Evolutionary conservation across 2,888 invertebrate genomes (phyloP).

Genomic region (Metallyticus violacea): DNA sequence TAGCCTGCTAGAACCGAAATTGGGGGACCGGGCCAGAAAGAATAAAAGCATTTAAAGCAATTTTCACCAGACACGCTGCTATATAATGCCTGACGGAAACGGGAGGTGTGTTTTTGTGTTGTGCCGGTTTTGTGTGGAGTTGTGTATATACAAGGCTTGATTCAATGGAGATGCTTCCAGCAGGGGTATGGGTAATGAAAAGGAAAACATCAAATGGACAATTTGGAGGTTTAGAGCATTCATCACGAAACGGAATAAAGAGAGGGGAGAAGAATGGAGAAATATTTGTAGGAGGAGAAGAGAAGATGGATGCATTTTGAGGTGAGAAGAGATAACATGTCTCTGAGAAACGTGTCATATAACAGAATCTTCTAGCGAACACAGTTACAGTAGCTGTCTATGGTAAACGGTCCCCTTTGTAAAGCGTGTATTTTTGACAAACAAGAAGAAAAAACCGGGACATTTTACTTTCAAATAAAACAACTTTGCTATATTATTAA

Average conservation of each 20-base stretch:
- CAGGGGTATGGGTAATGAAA: background rate
- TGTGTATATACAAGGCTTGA: slow-evolving; percentile 18
- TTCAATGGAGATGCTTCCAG: slow-evolving; percentile 13
- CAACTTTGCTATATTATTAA: no score
- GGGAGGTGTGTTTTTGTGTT: slow-evolving; percentile 1
- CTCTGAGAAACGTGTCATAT: background rate
- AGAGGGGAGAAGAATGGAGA: background rate
- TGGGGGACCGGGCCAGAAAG: background rate
- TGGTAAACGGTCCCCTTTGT: no score
- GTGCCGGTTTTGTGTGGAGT: slow-evolving; percentile 2
- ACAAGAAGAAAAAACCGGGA: no score
- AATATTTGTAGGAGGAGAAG: background rate
- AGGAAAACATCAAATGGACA: slow-evolving; percentile 24
- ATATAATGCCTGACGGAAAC: background rate
- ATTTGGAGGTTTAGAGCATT: slow-evolving; percentile 4
- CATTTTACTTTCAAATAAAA: no score
- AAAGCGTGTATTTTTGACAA: no score
- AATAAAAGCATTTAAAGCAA: slow-evolving; percentile 23
- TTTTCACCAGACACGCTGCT: slow-evolving; percentile 20
- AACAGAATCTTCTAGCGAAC: background rate
- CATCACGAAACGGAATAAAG: background rate
- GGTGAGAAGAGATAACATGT: background rate
- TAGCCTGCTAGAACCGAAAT: background rate
- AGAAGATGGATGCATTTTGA: background rate
- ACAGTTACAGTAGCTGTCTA: background rate